Conservation (phyloP, 2,888 invertebrate species). For the Amblyjoppa proteus region DNA sequence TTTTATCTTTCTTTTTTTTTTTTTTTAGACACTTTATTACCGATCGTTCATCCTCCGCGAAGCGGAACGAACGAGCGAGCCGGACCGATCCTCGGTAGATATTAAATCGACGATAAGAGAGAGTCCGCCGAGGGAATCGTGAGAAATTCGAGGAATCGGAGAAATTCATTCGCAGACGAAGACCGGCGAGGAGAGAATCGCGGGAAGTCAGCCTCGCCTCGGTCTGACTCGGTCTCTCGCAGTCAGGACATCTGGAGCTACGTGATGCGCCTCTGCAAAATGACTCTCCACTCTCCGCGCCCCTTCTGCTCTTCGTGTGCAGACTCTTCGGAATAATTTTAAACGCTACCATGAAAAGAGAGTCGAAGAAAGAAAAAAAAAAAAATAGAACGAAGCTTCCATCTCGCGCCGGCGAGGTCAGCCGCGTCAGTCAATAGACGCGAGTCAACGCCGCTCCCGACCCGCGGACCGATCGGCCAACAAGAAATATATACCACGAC, state of each 20-base stretch:
- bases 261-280: slow-evolving; percentile 68
- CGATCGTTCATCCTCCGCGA: not conserved
- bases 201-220: slow-evolving; percentile 24
- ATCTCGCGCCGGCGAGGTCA: not conserved
- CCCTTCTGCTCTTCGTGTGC: not conserved
- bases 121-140: slow-evolving; percentile 45
- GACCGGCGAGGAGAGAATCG: slow-evolving; percentile 6
- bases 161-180: slow-evolving; percentile 57
- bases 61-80: slow-evolving; percentile 4
- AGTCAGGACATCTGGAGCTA: slow-evolving; percentile 59
- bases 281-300: no score
- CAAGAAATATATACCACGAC: no score
- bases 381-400: slow-evolving; percentile 7
- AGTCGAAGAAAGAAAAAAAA: slow-evolving; percentile 5
- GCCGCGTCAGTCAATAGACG: slow-evolving; percentile 24
- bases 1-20: no score
- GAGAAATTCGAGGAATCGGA: slow-evolving; percentile 66
- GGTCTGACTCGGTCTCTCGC: not conserved
- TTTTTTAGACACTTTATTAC: no score
- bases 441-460: not conserved
- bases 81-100: not conserved
- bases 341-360: slow-evolving; percentile 16
- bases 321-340: slow-evolving; percentile 30
- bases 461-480: not conserved
- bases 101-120: no score